Conservation (phyloP, 2,888 invertebrate species). For the Polyommatus icarus region DNA sequence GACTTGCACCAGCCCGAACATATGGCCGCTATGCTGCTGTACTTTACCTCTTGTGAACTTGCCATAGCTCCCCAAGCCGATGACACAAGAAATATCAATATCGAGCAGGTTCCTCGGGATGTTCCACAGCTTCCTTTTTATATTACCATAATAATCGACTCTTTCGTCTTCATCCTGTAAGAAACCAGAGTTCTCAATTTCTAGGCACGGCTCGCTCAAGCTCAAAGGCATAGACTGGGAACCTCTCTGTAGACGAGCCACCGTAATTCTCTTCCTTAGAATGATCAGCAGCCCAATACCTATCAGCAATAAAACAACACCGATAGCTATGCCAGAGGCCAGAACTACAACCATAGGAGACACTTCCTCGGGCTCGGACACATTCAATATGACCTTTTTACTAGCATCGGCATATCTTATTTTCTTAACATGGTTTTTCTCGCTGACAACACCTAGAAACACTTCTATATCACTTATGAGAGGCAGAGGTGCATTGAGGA, state of each 20-base stretch:
- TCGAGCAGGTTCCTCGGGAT: conserved; percentile 86
- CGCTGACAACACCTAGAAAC: conserved; percentile 86
- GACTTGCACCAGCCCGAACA: conserved; percentile 82
- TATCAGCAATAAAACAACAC: conserved; percentile 84
- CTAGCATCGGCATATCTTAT: conserved; percentile 82
- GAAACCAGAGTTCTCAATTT: conserved; percentile 90
- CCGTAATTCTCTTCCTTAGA: conserved; percentile 71
- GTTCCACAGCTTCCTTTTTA: conserved; percentile 88
- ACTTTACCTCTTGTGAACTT: conserved; percentile 87
- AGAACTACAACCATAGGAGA: conserved; percentile 75
- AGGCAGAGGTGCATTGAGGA: conserved; percentile 87
- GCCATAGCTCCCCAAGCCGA: conserved; percentile 89
- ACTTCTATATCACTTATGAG: conserved; percentile 83
- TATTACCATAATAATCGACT: conserved; percentile 85
- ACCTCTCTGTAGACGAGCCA: conserved; percentile 70
- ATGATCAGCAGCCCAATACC: conserved; percentile 83
- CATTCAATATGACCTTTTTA: conserved; percentile 76
- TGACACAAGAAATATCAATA: conserved; percentile 84
- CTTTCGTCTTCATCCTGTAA: conserved; percentile 86
- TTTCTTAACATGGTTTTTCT: conserved; percentile 83
- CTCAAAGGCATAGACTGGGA: conserved; percentile 83
- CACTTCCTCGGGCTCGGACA: conserved; percentile 71
- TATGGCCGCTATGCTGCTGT: conserved; percentile 80
- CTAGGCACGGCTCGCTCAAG: conserved; percentile 88
- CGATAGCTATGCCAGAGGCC: conserved; percentile 84